These are phyloP conservation scores for Trachelipus rathkii DNA, from an alignment of 1,140 invertebrate species.

Conservation along the genomic window DNA sequence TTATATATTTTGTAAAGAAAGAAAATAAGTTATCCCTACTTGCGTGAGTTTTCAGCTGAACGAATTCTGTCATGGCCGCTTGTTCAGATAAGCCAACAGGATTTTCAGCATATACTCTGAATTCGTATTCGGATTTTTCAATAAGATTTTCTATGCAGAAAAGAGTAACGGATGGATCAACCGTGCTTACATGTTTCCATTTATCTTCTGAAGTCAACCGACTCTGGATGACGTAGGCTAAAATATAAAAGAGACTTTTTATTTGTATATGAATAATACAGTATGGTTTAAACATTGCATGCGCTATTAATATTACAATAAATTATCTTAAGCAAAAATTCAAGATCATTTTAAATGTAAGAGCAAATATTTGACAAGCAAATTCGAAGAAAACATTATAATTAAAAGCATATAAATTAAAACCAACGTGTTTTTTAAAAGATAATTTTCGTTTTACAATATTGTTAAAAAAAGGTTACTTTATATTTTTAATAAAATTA, in stretches of 20 bases:
- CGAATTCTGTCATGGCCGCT: constrained; percentile 65
- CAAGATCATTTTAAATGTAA: too few species aligned
- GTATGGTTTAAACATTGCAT: constrained; percentile 21
- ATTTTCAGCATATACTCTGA: constrained; percentile 90
- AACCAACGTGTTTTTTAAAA: too few species aligned
- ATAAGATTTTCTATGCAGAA: constrained; percentile 81
- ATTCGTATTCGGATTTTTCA: constrained; percentile 81
- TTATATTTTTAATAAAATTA: too few species aligned
- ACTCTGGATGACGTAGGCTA: constrained; percentile 90
- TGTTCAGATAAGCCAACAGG: constrained; percentile 75
- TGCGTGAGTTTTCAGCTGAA: constrained; percentile 87
- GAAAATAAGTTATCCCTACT: constrained; percentile 59
- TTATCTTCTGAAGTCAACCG: constrained; percentile 64
- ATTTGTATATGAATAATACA: background rate
- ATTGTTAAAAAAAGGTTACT: too few species aligned
- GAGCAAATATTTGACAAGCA: too few species aligned
- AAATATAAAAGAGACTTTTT: constrained; percentile 24
- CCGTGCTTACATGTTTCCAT: constrained; percentile 85
- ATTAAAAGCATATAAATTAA: too few species aligned
- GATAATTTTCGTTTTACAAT: too few species aligned
- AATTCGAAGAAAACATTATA: too few species aligned
- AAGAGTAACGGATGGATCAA: constrained; percentile 69
- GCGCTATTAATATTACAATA: background rate
- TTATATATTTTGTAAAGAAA: too few species aligned
- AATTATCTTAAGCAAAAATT: too few species aligned